Evolutionary conservation across 2,888 invertebrate genomes (phyloP).

Genomic region (Celastrina argiolus): DNA sequence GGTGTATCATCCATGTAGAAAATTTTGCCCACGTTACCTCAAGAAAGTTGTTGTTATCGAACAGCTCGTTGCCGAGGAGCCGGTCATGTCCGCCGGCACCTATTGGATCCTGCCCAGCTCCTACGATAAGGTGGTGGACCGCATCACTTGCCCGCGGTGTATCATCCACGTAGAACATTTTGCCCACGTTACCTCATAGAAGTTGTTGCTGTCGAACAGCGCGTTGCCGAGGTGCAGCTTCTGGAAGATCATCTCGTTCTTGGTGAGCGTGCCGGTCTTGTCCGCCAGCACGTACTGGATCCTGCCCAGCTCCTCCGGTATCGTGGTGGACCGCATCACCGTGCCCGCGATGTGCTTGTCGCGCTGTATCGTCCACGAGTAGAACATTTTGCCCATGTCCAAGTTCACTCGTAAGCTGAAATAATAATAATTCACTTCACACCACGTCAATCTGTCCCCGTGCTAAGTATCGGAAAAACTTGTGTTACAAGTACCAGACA

Average conservation of each 20-base stretch:
- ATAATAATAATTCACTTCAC: no score
- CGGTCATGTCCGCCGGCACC: constrained; percentile 98
- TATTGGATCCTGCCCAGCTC: constrained; percentile 92
- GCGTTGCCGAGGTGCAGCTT: constrained; percentile 96
- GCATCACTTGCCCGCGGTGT: no score
- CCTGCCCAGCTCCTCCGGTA: constrained; percentile 98
- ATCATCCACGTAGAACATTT: no score
- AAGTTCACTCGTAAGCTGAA: constrained; percentile 95
- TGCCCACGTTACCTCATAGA: constrained; percentile 87
- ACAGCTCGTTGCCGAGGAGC: constrained; percentile 95
- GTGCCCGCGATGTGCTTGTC: constrained; percentile 96
- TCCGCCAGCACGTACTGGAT: constrained; percentile 98
- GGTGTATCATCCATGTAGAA: no score
- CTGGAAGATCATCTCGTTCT: constrained; percentile 99
- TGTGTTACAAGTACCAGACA: no score
- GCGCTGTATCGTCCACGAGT: constrained; percentile 96
- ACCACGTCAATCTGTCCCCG: no score
- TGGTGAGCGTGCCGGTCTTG: constrained; percentile 98
- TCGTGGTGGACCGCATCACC: constrained; percentile 97
- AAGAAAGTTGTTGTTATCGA: constrained; percentile 83
- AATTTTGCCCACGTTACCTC: no score
- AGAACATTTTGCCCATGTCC: constrained; percentile 99
- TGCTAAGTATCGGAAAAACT: no score
- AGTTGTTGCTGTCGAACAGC: constrained; percentile 90
- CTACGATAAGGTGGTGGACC: not conserved